Base-by-base conservation (phyloP, 2,797 vertebrate species). In the Rhabdophis nuchalis region DNA sequence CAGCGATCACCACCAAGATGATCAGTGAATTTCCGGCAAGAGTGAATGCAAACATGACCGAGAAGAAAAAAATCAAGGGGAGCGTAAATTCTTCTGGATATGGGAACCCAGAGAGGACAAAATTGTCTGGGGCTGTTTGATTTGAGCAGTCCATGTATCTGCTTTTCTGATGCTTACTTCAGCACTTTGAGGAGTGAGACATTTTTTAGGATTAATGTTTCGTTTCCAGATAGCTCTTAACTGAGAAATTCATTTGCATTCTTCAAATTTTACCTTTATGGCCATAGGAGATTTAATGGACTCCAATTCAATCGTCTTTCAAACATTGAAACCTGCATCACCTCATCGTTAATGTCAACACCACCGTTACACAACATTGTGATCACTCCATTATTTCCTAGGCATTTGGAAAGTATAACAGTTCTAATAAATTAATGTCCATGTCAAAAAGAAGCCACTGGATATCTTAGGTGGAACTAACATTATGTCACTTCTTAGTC, bases 1-100 rank as follows among this genome's bases (percentile, higher is more conserved):
- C 95, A n/a, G 90, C 64, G n/a, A 92, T 56, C 87, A 97, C 85
- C 0, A 95, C 95, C 91, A 95, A 91, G 57, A 96, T 93, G 92
- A 97, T 96, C 36, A 97, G 90, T 4, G 94, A 89, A 91, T 97
- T 97, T 53, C 96, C 96, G 8, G 90, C 90, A 29, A 96, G 27
- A 0, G 96, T 97, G 64, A 97, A 90, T 29, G 88, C 5, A 29
- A 95, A 96, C 93, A 96, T 91, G 53, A 94, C 27, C 1, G 96
- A 87, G 72, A 97, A 97, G 4, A 87, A 23, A 0, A 95, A 87
- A 85, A 96, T 95, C n/a, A 97, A 93, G 0, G 89, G 94, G 0
- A 77, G 0, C 12, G 93, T 90, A 1, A 96, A 91, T 16, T 92
- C 89, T 0, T 93, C 92, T 0, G 93, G 92, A n/a, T 96, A 94